phyloP scores from a whole-genome alignment of 2,797 vertebrate genomes.

The Toxotes lorentzi region DNA sequence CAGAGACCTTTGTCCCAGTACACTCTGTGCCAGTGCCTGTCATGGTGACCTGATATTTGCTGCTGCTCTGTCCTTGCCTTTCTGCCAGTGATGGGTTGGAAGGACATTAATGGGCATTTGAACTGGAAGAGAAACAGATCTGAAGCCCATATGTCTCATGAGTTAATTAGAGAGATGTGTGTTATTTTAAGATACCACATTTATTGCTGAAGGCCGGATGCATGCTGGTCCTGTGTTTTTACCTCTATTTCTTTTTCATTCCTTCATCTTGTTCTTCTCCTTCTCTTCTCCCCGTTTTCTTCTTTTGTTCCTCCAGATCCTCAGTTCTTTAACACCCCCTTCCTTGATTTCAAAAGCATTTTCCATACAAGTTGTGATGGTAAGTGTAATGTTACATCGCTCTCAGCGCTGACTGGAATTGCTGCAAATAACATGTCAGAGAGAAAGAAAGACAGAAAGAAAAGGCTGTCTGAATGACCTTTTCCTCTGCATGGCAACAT shows the following conservation, averaged over 20 bases:
- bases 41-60: constrained; percentile 60
- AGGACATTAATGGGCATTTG: constrained; percentile 26
- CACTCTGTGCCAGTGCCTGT: constrained; percentile 59
- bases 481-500: constrained; percentile 79
- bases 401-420: constrained; percentile 10
- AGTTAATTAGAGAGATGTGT: neutral
- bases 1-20: constrained; percentile 77
- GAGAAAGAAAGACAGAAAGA: constrained; percentile 5
- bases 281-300: constrained; percentile 6
- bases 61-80: constrained; percentile 12
- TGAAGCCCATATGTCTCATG: neutral
- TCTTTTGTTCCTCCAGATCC: constrained; percentile 66
- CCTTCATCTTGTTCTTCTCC: constrained; percentile 20
- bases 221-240: constrained; percentile 2
- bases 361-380: constrained; percentile 79
- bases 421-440: constrained; percentile 32
- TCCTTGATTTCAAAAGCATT: constrained; percentile 85
- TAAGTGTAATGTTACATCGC: constrained; percentile 69
- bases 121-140: constrained; percentile 3
- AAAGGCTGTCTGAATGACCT: constrained; percentile 67
- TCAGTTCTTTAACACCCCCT: constrained; percentile 72
- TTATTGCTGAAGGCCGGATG: neutral
- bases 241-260: constrained; percentile 15
- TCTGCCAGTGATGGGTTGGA: constrained; percentile 13
- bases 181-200: constrained; percentile 10